phyloP scores from a whole-genome alignment of 2,113 vertebrate species.

The Lipophrys pholis region DNA sequence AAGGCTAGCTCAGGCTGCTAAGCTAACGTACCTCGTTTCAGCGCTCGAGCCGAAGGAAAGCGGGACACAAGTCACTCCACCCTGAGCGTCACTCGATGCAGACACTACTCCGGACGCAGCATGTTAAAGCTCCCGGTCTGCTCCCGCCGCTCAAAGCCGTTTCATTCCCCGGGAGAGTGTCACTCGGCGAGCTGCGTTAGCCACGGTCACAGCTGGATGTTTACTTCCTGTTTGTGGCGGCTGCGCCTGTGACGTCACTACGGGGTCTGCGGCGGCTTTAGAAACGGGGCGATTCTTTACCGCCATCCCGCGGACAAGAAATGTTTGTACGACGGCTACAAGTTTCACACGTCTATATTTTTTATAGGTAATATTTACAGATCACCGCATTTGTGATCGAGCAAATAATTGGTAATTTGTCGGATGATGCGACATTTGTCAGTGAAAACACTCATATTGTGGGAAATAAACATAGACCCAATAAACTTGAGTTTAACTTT shows the following conservation, averaged over 20 bases:
- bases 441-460: no score
- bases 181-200: slow-evolving; percentile 14
- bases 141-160: slow-evolving; percentile 31
- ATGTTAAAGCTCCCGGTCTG: slow-evolving; percentile 41
- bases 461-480: no score
- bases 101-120: slow-evolving; percentile 68
- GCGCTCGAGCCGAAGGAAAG: slow-evolving; percentile 72
- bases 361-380: no score
- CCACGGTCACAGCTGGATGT: slow-evolving; percentile 60
- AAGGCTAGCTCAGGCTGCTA: slow-evolving; percentile 18
- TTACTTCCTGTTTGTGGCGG: slow-evolving; percentile 73
- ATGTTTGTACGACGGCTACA: no score
- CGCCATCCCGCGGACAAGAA: slow-evolving; percentile 11
- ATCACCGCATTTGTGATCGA: no score
- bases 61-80: slow-evolving; percentile 32
- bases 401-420: no score
- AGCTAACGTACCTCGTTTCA: slow-evolving; percentile 79
- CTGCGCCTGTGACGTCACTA: slow-evolving; percentile 16
- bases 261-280: background rate
- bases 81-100: slow-evolving; percentile 19
- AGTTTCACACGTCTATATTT: no score
- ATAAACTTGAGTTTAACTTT: no score
- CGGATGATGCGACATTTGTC: no score
- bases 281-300: background rate
- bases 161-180: slow-evolving; percentile 44